Evolutionary conservation across 1,140 invertebrate species (phyloP), one percentile per base, ranked within the genome.

Genomic region (Mamestra configurata): DNA sequence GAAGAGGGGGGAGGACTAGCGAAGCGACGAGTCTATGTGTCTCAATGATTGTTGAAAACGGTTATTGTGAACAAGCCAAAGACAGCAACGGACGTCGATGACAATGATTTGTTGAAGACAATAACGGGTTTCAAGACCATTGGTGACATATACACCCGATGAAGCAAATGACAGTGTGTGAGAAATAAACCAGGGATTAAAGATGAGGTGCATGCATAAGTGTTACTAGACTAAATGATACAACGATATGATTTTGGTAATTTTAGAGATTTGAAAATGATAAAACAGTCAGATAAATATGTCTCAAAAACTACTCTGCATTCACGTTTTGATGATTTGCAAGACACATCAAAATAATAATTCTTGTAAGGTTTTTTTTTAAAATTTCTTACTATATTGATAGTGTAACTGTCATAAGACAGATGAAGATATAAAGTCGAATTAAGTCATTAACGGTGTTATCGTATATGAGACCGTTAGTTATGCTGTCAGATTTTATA

Each of bases 1-100:
- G 89, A 84, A 93, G 77, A 79, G 57, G 84, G 86, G 88, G 85
- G 89, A 88, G 86, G 77, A 79, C 84, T 91, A 91, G 85, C 86
- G 82, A 93, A 93, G 93, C 92, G 70, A 80, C 92, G 64, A 18
- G 40, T 78, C 51, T 43, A 27, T 53, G 53, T 71, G 79, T 68
- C 40, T 37, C 18, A 27, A 55, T 77, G 49, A 55, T 31, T 51
- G 35, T 53, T 40, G 66, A 40, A 37, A 24, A 8, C 61, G 24
- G 24, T 37, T 68, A 53, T 22, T 22, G 6, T 13, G 10, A 22
- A 55, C 61, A 40, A 64, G n/a, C n/a, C 53, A 43, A 20, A 24
- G 35, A n/a, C 49, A 40, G n/a, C 11, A 40, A 70, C 40, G 20
- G 37, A 24, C 6, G 66, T 70, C 8, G 66, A n/a, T 46, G 31